Evolutionary conservation across 1,140 invertebrate species (phyloP), one percentile per base, ranked within the genome.

Genomic region (Popillia japonica): DNA sequence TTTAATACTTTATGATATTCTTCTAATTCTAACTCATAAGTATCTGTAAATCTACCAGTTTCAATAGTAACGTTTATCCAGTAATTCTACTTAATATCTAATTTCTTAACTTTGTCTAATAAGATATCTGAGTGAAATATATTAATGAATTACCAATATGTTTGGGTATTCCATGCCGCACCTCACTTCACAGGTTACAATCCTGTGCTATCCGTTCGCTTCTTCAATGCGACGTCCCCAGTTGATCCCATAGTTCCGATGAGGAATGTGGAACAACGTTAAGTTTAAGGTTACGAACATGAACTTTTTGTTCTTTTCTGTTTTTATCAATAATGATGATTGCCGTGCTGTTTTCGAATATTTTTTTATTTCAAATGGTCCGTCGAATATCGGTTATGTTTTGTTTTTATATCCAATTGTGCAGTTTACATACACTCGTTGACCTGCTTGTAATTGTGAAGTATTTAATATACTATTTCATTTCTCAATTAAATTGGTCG

Each of bases 221-320:
- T 40, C 9, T 10, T 40, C 8, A 73, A 9, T 17, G 14, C 7
- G 40, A 75, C 14, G 40, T 75, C 74, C 40, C 41, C 42, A 41
- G 14, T 8, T 48, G 42, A 75, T 75, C 74, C 42, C 14, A 14
- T 17, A 27, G 40, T 40, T 40, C 72, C 3, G 41, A 14, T 17
- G 14, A 40, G 72, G 74, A 75, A 48, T 48, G 40, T 75, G 74
- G 17, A 75, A 75, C 40, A 75, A 48, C 20, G 7, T n/a, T 22
- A n/a, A 48, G 48, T 22, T 48, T 75, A 23, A 44, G 74, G 23
- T 44, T 44, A 48, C 41, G 3, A 9, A 48, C 9, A 55, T 44
- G 74, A 17, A 75, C 74, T 48, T 48, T 42, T n/a, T n/a, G n/a
- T n/a, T n/a, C n/a, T n/a, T n/a, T n/a, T n/a, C n/a, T n/a, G n/a